A percentile compares a stretch with the other conserved stretches of the same genome.
phyloP scores from a whole-genome alignment of 2,797 vertebrate genomes.

The Streptopelia turtur region DNA sequence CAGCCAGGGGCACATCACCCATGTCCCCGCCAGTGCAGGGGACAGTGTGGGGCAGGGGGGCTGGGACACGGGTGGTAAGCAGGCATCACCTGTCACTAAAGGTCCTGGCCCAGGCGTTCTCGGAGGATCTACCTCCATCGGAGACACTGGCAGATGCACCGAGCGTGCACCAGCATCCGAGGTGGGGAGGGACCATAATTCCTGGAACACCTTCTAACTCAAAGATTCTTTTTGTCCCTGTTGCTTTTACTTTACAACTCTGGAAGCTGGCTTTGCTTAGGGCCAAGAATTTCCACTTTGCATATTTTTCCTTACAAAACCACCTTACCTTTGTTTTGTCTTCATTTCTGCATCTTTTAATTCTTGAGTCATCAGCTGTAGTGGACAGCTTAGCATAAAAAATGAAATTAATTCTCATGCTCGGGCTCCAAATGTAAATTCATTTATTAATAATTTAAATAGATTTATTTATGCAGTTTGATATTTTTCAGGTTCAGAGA shows the following conservation, averaged over 20 bases:
- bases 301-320: not conserved
- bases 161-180: fast-evolving
- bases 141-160: fast-evolving
- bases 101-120: fast-evolving
- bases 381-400: conserved; percentile 72
- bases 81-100: fast-evolving
- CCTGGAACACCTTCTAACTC: not conserved
- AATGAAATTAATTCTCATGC: conserved; percentile 77
- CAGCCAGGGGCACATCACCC: fast-evolving
- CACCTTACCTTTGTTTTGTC: not conserved
- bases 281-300: not conserved
- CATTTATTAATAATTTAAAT: conserved; percentile 80
- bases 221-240: not conserved
- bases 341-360: not conserved
- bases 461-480: conserved; percentile 81
- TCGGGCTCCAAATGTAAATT: conserved; percentile 75
- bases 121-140: fast-evolving
- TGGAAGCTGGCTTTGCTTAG: not conserved
- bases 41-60: fast-evolving
- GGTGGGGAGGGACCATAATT: not conserved
- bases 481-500: conserved; percentile 78
- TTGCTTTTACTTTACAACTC: not conserved
- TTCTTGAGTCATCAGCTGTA: not conserved
- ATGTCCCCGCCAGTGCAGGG: not conserved
- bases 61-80: fast-evolving